Evolutionary conservation across 2,888 invertebrate genomes (phyloP), one percentile per base, ranked within the genome.

Genomic region (Leptinotarsa rubiginosa): DNA sequence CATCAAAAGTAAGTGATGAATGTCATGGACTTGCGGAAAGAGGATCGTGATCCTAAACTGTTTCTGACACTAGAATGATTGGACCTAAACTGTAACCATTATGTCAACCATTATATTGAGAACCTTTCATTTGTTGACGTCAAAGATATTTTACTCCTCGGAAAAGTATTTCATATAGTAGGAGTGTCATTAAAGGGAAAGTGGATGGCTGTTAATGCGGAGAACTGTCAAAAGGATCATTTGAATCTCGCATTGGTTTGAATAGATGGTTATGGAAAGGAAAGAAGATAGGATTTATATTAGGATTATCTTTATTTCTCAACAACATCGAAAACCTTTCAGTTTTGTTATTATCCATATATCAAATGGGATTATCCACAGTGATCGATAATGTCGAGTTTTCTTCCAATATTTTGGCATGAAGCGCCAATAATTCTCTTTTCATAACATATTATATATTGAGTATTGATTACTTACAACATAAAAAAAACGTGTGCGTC

Each of bases 121-220:
- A 62, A n/a, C 62, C 62, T 41, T n/a, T 41, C 62, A 62, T 62
- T 41, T 41, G 62, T 62, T 31, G 7, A 16, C 62, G 62, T 62
- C 62, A 25, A 41, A 41, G 62, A 62, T 31, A 62, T 62, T 41
- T 41, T 31, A 15, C 18, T 31, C 12, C 12, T 41, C 62, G 62
- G 16, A 20, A 41, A 41, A 41, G 62, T 62, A 62, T 62, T 5
- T n/a, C 62, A n/a, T 41, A 41, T 18, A 13, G n/a, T n/a, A n/a
- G 13, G 41, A 41, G 31, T 62, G 41, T 62, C n/a, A 62, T 62
- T 41, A 41, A 15, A n/a, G n/a, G 31, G 13, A 15, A n/a, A 62
- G n/a, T n/a, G 31, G 62, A 62, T 62, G 31, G 25, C 62, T 62
- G 31, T n/a, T 25, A 62, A 62, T 31, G n/a, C 25, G 3, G 16